Conservation (phyloP, 2,113 vertebrate species). For the Rostratula benghalensis region DNA sequence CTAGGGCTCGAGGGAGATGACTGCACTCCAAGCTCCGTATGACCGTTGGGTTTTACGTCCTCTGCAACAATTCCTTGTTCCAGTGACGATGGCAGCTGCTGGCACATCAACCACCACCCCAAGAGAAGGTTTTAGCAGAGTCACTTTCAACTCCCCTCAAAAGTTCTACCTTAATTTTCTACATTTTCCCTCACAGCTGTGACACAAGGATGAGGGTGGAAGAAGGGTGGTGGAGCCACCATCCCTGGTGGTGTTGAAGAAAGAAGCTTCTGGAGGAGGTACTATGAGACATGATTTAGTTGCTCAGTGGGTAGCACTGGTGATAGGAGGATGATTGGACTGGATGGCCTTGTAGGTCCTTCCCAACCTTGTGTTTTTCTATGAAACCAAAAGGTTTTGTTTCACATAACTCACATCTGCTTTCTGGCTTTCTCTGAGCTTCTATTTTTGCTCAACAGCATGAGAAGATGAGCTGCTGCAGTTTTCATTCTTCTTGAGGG, state of each 20-base stretch:
- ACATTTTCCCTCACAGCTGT: background rate
- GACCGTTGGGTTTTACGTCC: background rate
- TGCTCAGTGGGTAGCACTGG: too few species aligned
- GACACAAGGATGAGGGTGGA: background rate
- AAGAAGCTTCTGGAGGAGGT: too few species aligned
- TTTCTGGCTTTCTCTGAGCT: background rate
- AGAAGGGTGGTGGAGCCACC: background rate
- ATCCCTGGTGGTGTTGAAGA: too few species aligned
- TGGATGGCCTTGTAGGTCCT: too few species aligned
- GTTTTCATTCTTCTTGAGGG: background rate
- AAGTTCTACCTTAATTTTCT: background rate
- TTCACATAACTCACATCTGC: background rate
- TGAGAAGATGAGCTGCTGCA: background rate
- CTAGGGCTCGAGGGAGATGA: background rate
- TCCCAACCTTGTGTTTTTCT: too few species aligned
- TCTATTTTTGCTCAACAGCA: background rate
- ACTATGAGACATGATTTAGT: too few species aligned
- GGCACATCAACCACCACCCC: background rate
- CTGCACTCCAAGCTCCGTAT: background rate
- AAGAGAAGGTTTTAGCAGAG: background rate
- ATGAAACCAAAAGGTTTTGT: background rate
- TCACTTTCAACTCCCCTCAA: background rate
- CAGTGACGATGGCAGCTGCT: background rate
- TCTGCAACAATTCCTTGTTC: background rate
- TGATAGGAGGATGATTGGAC: too few species aligned